phyloP scores from a whole-genome alignment of 2,797 vertebrate genomes.

The Takifugu rubripes region DNA sequence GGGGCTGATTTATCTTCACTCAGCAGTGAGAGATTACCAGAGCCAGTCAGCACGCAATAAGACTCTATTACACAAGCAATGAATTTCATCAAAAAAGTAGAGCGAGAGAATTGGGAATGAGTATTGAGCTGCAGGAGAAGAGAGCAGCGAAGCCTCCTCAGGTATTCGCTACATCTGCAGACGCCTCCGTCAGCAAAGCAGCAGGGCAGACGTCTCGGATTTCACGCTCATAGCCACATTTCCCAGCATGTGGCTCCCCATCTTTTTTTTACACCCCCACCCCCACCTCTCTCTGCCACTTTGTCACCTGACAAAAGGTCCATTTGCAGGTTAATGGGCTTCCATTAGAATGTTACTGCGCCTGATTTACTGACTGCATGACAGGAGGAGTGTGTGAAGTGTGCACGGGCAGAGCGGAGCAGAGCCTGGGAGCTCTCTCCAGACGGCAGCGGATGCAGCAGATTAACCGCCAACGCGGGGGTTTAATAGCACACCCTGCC shows the following conservation, averaged over 20 bases:
- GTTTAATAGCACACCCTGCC: too few species aligned
- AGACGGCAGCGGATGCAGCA: too few species aligned
- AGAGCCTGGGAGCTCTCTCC: too few species aligned
- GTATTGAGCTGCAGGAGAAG: conserved; percentile 35
- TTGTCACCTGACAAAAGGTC: conserved; percentile 35
- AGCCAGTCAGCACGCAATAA: conserved; percentile 31
- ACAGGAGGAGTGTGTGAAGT: too few species aligned
- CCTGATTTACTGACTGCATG: too few species aligned
- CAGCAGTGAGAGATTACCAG: conserved; percentile 34
- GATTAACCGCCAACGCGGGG: too few species aligned
- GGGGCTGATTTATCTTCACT: conserved; percentile 38
- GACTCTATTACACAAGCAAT: conserved; percentile 46
- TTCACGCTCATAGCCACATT: conserved; percentile 49
- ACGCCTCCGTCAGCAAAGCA: conserved; percentile 63
- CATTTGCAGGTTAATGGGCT: conserved; percentile 18
- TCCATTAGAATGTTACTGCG: conserved; percentile 10
- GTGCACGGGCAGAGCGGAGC: too few species aligned
- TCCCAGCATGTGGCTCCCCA: not conserved
- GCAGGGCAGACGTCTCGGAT: conserved; percentile 44
- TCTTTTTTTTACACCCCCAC: not conserved
- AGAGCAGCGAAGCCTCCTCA: conserved; percentile 40
- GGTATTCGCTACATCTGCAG: conserved; percentile 61
- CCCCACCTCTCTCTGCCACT: conserved; percentile 36
- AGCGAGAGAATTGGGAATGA: not conserved
- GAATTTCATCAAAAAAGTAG: conserved; percentile 46